Evolutionary conservation across 1,140 invertebrate genomes (phyloP), one percentile per base, ranked within the genome.

Genomic region (Drosophila nigromelanica): DNA sequence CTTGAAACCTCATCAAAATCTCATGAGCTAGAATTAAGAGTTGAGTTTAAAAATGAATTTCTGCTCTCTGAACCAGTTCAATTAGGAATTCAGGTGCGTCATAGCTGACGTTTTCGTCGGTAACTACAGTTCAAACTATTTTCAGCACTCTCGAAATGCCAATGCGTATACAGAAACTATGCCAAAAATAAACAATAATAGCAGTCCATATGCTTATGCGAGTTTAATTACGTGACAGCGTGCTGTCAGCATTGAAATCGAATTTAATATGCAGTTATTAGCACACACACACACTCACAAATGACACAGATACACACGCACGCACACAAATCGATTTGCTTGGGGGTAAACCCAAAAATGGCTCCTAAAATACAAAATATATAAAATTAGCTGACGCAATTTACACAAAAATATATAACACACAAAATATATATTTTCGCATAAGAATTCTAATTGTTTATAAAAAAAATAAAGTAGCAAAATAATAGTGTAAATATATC

Each of bases 201-300:
- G 75, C 60, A 58, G 62, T 76, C 70, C 70, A 64, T 80, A 70
- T 73, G 67, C 73, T 87, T 75, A 73, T 72, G 78, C 64, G 79
- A 76, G 60, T 89, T 87, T 79, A 87, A 87, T 87, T 83, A 87
- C 83, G 83, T 89, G 83, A 87, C 83, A 72, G 76, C 73, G 51
- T 56, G 76, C 48, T 73, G 80, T 73, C 43, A 80, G 74, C 80
- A 82, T 87, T 87, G 78, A 78, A 87, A 87, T 76, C 61, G 71
- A 77, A 89, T 79, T 79, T 79, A 79, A 83, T 87, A 87, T 87
- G 76, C 78, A 85, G 56, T 73, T 82, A 85, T 82, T 59, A 58
- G 42, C 76, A 48, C 47, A 61, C 35, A 62, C 30, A 47, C 43
- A 58, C 45, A 55, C 12, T 62, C 56, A 83, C 21, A 50, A 60